Base-by-base conservation (phyloP, 2,113 vertebrate genomes). In the Menura novaehollandiae region DNA sequence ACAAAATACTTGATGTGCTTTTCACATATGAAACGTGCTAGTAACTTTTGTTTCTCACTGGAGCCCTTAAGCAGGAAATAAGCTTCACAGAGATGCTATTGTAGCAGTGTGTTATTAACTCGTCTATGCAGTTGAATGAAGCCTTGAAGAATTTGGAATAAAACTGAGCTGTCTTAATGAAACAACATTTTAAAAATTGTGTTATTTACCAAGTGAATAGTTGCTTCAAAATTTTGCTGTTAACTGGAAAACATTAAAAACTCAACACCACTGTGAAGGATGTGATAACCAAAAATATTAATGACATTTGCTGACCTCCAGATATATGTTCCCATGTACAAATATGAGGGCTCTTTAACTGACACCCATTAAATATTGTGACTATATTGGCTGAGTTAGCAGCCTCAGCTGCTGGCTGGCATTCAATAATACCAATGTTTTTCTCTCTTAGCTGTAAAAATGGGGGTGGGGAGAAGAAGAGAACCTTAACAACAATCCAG, bases 261-360 rank as follows among this genome's bases (percentile, higher is more conserved):
- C 74, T 94, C 5, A 23, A 94, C 94, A 63, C 9, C 16, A 59
- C 35, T 35, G 18, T 82, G 85, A 89, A 79, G 49, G 51, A 59
- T 52, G 33, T 46, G 20, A 88, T 93, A 84, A 83, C 82, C 47
- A 94, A 90, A 92, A 73, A 85, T 55, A 87, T 59, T 88, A 95
- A 89, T 87, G 82, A 67, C 60, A 81, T 37, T 22, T 74, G 24
- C 68, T 95, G 66, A 84, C 32, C 41, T 84, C 26, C 23, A 82
- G 35, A 39, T 76, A 46, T 17, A 26, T 64, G 26, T 69, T 85
- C n/a, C 53, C 19, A 13, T 60, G 62, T 32, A 53, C 44, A 89
- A 68, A 85, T 85, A 85, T 71, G 76, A 91, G 41, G 55, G 17
- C 35, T 91, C 52, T 85, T 76, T 85, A 95, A 89, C 15, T 88